A percentile compares a stretch with the other conserved stretches of the same genome.
Evolutionary conservation across 2,797 vertebrate species (phyloP).

Genomic region (Cyclura pinguis): DNA sequence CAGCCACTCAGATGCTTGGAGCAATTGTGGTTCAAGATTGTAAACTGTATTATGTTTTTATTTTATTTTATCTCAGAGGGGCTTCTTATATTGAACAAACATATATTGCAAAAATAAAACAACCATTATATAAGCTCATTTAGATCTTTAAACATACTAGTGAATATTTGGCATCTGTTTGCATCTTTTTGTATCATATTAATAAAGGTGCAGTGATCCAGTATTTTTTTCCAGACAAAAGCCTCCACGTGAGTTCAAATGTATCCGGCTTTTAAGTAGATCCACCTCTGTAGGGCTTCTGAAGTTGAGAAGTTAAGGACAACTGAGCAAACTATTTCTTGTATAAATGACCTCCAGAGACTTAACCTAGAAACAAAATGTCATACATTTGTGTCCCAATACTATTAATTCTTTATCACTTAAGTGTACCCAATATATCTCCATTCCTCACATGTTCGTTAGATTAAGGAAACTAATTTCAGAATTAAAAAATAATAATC

Average conservation of each 20-base stretch:
- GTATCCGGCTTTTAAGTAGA: slow-evolving; percentile 17
- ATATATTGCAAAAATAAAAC: not conserved
- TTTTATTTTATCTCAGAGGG: not conserved
- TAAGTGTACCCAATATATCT: not conserved
- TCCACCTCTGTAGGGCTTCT: slow-evolving; percentile 17
- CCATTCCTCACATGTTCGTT: slow-evolving; percentile 1
- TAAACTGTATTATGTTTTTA: not conserved
- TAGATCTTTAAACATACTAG: not conserved
- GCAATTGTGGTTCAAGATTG: not conserved
- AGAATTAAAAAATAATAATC: slow-evolving; percentile 45
- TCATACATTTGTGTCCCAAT: not conserved
- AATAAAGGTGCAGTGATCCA: not conserved
- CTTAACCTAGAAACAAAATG: slow-evolving; percentile 23
- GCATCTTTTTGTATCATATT: not conserved
- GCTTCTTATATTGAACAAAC: not conserved
- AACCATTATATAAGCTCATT: not conserved
- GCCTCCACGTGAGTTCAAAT: slow-evolving; percentile 5
- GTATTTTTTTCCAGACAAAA: slow-evolving; percentile 2
- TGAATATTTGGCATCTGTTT: not conserved
- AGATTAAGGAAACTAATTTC: slow-evolving; percentile 36
- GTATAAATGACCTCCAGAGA: slow-evolving; percentile 31
- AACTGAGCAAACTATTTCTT: slow-evolving; percentile 8
- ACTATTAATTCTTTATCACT: not conserved
- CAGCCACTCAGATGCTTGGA: not conserved
- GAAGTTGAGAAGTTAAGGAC: slow-evolving; percentile 37